These are phyloP conservation scores for Apodemia zela DNA, from an alignment of 2,888 invertebrate genomes.

Conservation along the genomic window DNA sequence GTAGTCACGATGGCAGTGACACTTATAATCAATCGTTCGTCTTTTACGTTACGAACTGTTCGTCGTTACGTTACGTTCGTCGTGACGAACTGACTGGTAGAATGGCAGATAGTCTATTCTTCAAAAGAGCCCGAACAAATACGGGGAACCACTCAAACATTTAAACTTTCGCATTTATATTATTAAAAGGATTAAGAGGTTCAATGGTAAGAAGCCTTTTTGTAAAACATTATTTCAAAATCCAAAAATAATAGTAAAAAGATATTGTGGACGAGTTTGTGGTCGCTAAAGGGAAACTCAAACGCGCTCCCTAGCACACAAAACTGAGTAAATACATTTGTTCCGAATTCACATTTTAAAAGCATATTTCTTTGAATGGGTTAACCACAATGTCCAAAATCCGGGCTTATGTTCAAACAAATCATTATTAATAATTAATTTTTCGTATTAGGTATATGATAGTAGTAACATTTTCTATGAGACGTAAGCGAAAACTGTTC, in stretches of 20 bases:
- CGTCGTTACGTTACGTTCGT: too few species aligned
- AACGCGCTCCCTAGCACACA: background rate
- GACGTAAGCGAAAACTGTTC: too few species aligned
- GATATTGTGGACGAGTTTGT: background rate
- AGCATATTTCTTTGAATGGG: background rate
- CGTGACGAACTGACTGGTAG: too few species aligned
- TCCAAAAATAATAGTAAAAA: background rate
- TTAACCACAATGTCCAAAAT: background rate
- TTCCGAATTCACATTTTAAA: background rate
- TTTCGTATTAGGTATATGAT: background rate
- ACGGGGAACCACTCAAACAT: too few species aligned
- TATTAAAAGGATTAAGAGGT: background rate
- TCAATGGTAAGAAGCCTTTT: background rate
- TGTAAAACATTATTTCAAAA: background rate
- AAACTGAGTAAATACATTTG: slow-evolving; percentile 8
- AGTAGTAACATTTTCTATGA: too few species aligned
- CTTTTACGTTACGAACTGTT: too few species aligned
- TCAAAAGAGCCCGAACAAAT: too few species aligned
- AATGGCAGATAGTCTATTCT: too few species aligned
- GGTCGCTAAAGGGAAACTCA: background rate
- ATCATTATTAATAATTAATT: background rate
- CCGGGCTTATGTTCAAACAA: too few species aligned
- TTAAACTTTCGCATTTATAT: background rate
- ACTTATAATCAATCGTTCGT: too few species aligned
- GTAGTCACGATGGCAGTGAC: too few species aligned